Percentiles rank a stretch among this genome's conserved stretches.
These are phyloP conservation scores for Dasyurus viverrinus DNA, from an alignment of 2,113 vertebrate genomes.

Conservation along the genomic window DNA sequence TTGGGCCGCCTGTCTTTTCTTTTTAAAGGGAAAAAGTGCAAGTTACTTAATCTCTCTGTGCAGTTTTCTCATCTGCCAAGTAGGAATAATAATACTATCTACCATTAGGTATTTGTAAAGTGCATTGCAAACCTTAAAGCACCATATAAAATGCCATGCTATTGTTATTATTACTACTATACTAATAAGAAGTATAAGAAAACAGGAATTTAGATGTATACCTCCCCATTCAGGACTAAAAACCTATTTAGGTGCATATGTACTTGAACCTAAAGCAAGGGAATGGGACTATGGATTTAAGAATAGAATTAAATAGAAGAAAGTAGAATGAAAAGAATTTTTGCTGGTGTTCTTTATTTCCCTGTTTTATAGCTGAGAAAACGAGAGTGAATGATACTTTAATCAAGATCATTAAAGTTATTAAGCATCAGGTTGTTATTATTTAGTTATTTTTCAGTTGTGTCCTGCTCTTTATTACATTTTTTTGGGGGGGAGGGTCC, in stretches of 20 bases:
- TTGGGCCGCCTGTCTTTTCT: not conserved
- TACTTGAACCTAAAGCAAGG: not conserved
- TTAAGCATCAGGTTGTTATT: too few relatives aligned
- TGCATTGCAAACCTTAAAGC: not conserved
- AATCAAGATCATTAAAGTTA: too few relatives aligned
- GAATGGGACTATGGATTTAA: not conserved
- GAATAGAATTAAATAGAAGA: not conserved
- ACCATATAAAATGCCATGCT: not conserved
- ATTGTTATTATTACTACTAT: not conserved
- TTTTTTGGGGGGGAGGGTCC: not conserved
- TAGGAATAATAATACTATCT: not conserved
- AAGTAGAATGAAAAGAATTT: not conserved
- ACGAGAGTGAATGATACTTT: too few relatives aligned
- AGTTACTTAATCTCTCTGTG: not conserved
- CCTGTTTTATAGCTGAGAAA: too few relatives aligned
- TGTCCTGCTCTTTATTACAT: not conserved
- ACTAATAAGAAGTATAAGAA: not conserved
- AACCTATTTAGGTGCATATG: not conserved
- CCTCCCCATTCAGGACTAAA: not conserved
- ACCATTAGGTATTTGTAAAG: not conserved
- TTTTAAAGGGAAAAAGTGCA: not conserved
- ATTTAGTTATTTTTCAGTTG: not conserved
- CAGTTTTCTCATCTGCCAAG: not conserved
- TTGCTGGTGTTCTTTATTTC: too few relatives aligned
- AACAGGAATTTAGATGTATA: not conserved